Conservation (phyloP, 1,140 invertebrate genomes). For the Idris sp. region DNA sequence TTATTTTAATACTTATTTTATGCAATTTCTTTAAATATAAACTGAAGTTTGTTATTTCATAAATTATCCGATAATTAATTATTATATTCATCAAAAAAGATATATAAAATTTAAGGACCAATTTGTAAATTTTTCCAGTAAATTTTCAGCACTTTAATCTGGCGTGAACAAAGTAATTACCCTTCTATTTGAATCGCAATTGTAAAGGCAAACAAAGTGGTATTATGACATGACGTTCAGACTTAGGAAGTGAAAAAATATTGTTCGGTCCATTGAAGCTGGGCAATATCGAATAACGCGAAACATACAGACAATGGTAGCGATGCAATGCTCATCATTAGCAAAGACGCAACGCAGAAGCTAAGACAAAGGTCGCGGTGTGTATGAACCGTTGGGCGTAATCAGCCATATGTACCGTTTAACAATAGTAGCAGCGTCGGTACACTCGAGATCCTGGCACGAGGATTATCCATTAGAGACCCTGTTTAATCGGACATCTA, state of each 20-base stretch:
- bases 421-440: slow-evolving; percentile 53
- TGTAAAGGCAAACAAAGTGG: background rate
- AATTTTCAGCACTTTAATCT: too few relatives aligned
- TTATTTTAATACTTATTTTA: background rate
- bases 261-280: slow-evolving; percentile 39
- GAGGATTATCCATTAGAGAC: slow-evolving; percentile 64
- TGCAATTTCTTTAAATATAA: too few relatives aligned
- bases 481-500: slow-evolving; percentile 63
- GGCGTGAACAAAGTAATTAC: slow-evolving; percentile 28
- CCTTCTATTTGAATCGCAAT: slow-evolving; percentile 2
- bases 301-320: slow-evolving; percentile 41
- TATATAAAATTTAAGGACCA: too few relatives aligned
- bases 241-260: slow-evolving; percentile 49
- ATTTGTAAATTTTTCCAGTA: too few relatives aligned
- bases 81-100: too few relatives aligned
- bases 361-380: slow-evolving; percentile 60
- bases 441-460: slow-evolving; percentile 55
- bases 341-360: slow-evolving; percentile 51
- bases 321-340: slow-evolving; percentile 52
- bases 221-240: slow-evolving; percentile 3
- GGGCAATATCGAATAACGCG: slow-evolving; percentile 45
- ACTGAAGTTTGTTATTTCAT: too few relatives aligned
- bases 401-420: slow-evolving; percentile 63
- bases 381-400: slow-evolving; percentile 53
- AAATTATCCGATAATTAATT: too few relatives aligned